Base-by-base conservation (phyloP, 2,113 vertebrate species). In the Isichthys henryi region DNA sequence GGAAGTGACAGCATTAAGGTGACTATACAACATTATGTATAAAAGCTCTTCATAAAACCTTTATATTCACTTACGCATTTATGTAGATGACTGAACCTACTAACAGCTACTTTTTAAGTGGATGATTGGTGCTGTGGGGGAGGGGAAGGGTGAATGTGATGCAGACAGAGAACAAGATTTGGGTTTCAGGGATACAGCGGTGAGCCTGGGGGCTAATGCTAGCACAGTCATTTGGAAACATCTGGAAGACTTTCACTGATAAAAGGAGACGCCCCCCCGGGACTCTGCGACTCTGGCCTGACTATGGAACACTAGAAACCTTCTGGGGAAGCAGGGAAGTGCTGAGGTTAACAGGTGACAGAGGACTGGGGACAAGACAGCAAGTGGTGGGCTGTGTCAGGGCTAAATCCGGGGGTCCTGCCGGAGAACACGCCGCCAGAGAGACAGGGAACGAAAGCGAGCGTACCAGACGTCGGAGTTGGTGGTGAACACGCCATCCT, bases 401-500 rank as follows among this genome's bases (percentile, higher is more conserved):
- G n/a, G n/a, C 62, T 27, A 66, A 27, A 31, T 11, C 9, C 9
- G 5, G n/a, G n/a, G 62, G 62, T 11, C 62, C 62, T 11, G 0
- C 35, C 1, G 6, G 43, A 19, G 46, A 1, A 39, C 35, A 39
- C 35, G 39, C 39, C 39, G 39, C 39, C 1, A 6, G 43, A 21
- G 46, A 88, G 82, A 66, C 46, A 31, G 56, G 49, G 48, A 35
- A 66, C 52, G 11, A 62, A 45, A 13, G 9, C 1, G 15, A 6
- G 53, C 80, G 96, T 95, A 99, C 98, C 98, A 99, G 94, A 99
- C 98, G 0, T 99, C 98, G 0, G 98, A 99, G 93, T 97, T 97
- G 0, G 97, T 99, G 88, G 98, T 99, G 95, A 99, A 99, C 90
- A 99, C 98, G 21, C 98, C 98, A 0, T 99, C 98, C 88, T 99